These are phyloP conservation scores for Ceratothoa steindachneri DNA, from an alignment of 2,888 invertebrate genomes.

Conservation along the genomic window DNA sequence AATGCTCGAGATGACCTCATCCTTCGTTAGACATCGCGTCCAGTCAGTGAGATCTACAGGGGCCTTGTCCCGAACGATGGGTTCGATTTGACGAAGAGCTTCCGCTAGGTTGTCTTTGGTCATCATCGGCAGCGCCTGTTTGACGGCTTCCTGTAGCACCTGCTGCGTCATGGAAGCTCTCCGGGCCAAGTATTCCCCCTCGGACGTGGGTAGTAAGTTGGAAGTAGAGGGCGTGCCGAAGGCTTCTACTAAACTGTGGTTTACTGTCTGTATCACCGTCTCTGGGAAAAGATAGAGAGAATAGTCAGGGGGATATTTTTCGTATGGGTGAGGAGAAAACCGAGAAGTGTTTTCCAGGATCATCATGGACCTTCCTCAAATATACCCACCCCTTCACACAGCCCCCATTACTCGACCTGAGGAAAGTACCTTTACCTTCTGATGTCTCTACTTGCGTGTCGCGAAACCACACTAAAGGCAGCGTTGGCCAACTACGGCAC, in stretches of 20 bases:
- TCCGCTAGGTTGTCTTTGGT: constrained; percentile 39
- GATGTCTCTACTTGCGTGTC: too few relatives aligned
- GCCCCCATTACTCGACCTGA: too few relatives aligned
- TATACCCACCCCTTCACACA: too few relatives aligned
- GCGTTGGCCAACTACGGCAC: too few relatives aligned
- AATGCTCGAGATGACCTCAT: background rate
- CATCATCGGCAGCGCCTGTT: constrained; percentile 34
- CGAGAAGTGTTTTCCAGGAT: too few relatives aligned
- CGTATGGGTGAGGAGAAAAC: too few relatives aligned
- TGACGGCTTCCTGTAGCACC: constrained; percentile 28
- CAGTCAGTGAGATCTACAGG: background rate
- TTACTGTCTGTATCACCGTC: background rate
- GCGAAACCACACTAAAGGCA: too few relatives aligned
- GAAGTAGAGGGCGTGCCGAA: background rate
- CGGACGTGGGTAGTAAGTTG: background rate
- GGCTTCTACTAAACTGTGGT: background rate
- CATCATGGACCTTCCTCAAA: too few relatives aligned
- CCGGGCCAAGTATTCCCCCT: background rate
- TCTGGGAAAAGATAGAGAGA: background rate
- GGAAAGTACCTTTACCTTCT: too few relatives aligned
- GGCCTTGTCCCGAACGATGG: constrained; percentile 23
- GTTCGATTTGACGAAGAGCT: constrained; percentile 36
- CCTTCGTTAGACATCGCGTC: background rate
- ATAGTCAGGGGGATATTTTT: too few relatives aligned
- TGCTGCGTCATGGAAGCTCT: background rate